Base-by-base conservation (phyloP, 1,140 invertebrate genomes). In the Anadara kagoshimensis region DNA sequence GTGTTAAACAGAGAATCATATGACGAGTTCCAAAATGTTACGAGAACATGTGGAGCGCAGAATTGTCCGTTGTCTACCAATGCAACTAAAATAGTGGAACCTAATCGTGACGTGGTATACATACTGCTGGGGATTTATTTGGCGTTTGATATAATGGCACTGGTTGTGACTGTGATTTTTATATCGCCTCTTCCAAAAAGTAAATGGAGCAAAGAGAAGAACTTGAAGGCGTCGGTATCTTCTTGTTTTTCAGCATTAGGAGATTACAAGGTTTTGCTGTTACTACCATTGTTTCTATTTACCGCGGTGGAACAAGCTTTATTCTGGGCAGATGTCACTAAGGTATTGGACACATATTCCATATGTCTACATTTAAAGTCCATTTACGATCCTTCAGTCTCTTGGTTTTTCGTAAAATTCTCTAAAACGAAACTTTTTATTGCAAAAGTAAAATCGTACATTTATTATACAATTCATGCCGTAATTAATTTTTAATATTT, bases 241-340 rank as follows among this genome's bases (percentile, higher is more conserved):
- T 63, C 61, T 16, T 47, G 45, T 43, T 24, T 49, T 47, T 49
- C 43, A 49, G 22, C 45, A 29, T n/a, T 63, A 26, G 16, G 5
- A 12, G 43, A 63, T 20, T 12, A 8, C 3, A 47, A 63, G 22
- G 16, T 63, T 14, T 14, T 63, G 1, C 16, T 63, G 20, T 47
- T 63, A 16, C 44, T 63, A 26, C 61, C 61, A 18, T 18, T 47
- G 20, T 16, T 41, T 49, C 14, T 49, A 8, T 20, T 24, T 24
- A 16, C 26, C 14, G 22, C 0, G 8, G 22, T 63, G 26, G 43
- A 63, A 63, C 43, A 45, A 5, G 45, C 49, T 63, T 29, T 63
- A 47, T 49, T 63, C 10, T 63, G 26, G 24, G 43, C 61, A 24
- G 61, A 63, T 16, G 45, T 63, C 26, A 47, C 61, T 14, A 63